Evolutionary conservation across 1,140 invertebrate species (phyloP).

Genomic region (Agrypnia vestita): DNA sequence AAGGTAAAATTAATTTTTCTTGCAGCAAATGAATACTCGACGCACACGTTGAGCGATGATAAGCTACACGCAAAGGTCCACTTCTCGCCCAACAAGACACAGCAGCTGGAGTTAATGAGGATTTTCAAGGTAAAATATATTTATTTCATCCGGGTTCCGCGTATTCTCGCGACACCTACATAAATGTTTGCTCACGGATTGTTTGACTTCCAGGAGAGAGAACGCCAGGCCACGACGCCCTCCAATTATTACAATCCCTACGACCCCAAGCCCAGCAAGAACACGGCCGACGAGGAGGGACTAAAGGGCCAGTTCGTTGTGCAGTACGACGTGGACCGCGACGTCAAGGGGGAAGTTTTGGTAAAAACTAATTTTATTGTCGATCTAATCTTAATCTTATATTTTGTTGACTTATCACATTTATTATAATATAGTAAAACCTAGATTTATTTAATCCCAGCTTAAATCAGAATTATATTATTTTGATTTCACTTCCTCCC

Average conservation of each 20-base stretch:
- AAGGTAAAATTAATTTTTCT: constrained; percentile 36
- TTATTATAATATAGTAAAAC: no score
- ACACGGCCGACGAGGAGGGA: constrained; percentile 66
- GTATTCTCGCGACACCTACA: no score
- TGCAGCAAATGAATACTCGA: constrained; percentile 54
- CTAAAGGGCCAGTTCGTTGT: constrained; percentile 77
- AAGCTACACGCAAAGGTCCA: constrained; percentile 43
- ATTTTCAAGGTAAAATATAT: constrained; percentile 52
- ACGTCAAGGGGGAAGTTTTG: constrained; percentile 74
- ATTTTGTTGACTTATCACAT: no score
- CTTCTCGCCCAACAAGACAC: constrained; percentile 52
- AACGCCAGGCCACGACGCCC: constrained; percentile 36
- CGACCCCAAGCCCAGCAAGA: constrained; percentile 43
- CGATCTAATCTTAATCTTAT: no score
- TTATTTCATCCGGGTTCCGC: background rate
- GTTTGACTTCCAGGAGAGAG: constrained; percentile 33
- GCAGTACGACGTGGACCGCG: constrained; percentile 77
- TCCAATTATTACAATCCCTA: constrained; percentile 28
- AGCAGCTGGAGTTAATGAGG: constrained; percentile 54
- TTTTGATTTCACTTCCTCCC: no score
- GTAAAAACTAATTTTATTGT: constrained; percentile 64
- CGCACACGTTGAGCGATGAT: constrained; percentile 39
- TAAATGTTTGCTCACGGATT: constrained; percentile 7
- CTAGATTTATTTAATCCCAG: no score
- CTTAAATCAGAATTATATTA: no score